Percentiles rank a stretch among this genome's conserved stretches.
phyloP scores from a whole-genome alignment of 2,888 invertebrate genomes.

The Drosophila picticornis region DNA sequence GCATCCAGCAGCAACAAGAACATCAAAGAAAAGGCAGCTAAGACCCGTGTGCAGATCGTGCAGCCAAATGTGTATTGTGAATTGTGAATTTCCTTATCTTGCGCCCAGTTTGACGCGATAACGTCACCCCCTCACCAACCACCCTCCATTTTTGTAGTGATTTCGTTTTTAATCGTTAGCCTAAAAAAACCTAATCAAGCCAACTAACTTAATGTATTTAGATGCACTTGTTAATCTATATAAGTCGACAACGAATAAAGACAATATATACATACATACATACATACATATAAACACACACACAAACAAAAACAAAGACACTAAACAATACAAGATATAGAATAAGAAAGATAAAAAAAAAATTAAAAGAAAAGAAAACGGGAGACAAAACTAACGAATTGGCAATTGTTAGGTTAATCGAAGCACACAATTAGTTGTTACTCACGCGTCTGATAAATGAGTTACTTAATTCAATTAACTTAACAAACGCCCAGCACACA shows the following conservation, averaged over 20 bases:
- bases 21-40: conserved; percentile 2
- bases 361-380: conserved; percentile 23
- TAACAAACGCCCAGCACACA: conserved; percentile 26
- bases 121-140: conserved; percentile 31
- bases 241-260: conserved; percentile 79
- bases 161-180: conserved; percentile 58
- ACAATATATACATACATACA: conserved; percentile 56
- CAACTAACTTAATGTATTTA: conserved; percentile 73
- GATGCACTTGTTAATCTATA: conserved; percentile 75
- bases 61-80: conserved; percentile 20
- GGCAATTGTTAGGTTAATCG: conserved; percentile 74
- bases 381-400: conserved; percentile 49
- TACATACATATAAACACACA: conserved; percentile 16
- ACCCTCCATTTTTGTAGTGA: conserved; percentile 65
- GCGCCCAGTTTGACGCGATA: conserved; percentile 33
- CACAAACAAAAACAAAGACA: conserved; percentile 28
- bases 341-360: conserved; percentile 10
- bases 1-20: not conserved
- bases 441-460: conserved; percentile 78
- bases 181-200: conserved; percentile 59
- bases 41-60: conserved; percentile 10
- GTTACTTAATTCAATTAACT: conserved; percentile 77
- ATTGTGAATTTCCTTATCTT: conserved; percentile 54
- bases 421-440: conserved; percentile 71
- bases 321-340: conserved; percentile 33